Base-by-base conservation (phyloP, 2,113 vertebrate genomes). In the Echinops telfairi region DNA sequence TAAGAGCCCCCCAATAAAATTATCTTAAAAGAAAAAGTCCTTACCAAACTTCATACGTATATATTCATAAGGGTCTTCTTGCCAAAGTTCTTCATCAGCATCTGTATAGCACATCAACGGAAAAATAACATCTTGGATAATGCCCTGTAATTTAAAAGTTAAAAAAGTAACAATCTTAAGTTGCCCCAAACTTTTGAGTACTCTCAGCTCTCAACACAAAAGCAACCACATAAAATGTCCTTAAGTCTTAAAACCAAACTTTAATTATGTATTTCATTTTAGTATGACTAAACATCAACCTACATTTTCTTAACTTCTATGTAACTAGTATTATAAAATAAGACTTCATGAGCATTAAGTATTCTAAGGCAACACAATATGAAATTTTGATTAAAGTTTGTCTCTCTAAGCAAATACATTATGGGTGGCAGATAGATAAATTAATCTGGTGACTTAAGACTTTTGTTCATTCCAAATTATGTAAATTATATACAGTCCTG, bases 21-120 rank as follows among this genome's bases (percentile, higher is more conserved):
- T n/a, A n/a, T n/a, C n/a, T n/a, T n/a, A n/a, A n/a, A n/a, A n/a
- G n/a, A n/a, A 94, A 95, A 88, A 64, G 68, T 76, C 9, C 89
- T 97, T 97, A 99, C 99, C 99, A 96, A 99, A 99, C 91, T 99
- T 99, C 99, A 99, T 99, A 94, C 99, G 99, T 96, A 99, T 99
- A 97, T 99, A 99, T 97, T 99, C 99, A 20, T 99, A 99, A 2
- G 99, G 99, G 96, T 99, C 99, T 97, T 99, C 99, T 95, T 99
- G 99, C 99, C 99, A 99, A 83, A 99, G 98, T 93, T 99, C 99
- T 92, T 99, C 99, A 97, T 99, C 99, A 71, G 99, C 99, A 98
- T 99, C 99, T 97, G 99, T 99, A 98, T 99, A 99, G 98, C 99
- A 99, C 99, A 99, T 99, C 98, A 99, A 91, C 79, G 98, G 98